phyloP scores from a whole-genome alignment of 92 coral and sea anemone genomes.

The Anthopleura xanthogrammica region DNA sequence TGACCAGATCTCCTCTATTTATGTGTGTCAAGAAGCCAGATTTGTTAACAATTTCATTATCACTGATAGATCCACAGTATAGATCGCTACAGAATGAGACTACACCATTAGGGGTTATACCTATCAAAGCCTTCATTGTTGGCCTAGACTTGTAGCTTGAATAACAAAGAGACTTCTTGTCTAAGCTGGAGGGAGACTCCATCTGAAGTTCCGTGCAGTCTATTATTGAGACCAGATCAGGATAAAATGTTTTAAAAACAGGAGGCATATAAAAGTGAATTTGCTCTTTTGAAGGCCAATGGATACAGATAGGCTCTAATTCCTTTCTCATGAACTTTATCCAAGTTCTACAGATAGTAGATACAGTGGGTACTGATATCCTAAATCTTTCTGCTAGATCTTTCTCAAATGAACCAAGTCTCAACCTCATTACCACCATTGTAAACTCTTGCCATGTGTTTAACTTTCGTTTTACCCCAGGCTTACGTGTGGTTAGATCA shows the following conservation, averaged over 20 bases:
- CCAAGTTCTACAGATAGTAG: no score
- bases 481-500: no score
- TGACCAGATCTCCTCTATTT: slow-evolving; percentile 49
- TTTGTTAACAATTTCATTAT: slow-evolving; percentile 45
- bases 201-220: slow-evolving; percentile 65
- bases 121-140: slow-evolving; percentile 63
- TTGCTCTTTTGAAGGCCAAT: slow-evolving; percentile 26
- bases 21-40: slow-evolving; percentile 53
- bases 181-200: slow-evolving; percentile 65
- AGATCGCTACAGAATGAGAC: slow-evolving; percentile 57
- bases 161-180: slow-evolving; percentile 50
- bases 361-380: no score
- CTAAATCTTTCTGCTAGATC: no score
- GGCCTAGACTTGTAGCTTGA: slow-evolving; percentile 57
- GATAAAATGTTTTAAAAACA: slow-evolving; percentile 44
- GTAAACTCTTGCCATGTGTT: no score
- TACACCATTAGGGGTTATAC: slow-evolving; percentile 62
- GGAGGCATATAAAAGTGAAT: slow-evolving; percentile 59
- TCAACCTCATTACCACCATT: no score
- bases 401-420: no score
- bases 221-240: slow-evolving; percentile 56
- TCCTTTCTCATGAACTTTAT: no score
- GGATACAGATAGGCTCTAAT: no score
- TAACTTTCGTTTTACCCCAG: no score
- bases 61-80: slow-evolving; percentile 56